A percentile compares a stretch with the other conserved stretches of the same genome.
phyloP scores from a whole-genome alignment of 2,888 invertebrate species.

The Cephus pygmeus region DNA sequence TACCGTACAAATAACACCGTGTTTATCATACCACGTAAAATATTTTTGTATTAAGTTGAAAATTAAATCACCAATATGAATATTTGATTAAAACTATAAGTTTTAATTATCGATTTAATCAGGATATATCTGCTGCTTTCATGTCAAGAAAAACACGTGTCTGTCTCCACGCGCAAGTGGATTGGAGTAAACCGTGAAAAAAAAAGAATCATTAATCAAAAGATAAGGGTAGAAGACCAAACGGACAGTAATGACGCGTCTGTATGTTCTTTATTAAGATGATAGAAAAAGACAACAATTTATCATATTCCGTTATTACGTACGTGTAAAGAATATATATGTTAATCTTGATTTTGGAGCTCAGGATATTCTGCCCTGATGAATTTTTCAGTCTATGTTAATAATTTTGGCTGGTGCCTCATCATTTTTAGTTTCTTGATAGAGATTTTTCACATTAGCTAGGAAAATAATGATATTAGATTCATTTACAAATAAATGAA shows the following conservation, averaged over 20 bases:
- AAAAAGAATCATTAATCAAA: neutral
- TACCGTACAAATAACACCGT: neutral
- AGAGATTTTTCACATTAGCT: neutral
- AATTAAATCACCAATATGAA: neutral
- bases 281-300: neutral
- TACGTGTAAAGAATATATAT: neutral
- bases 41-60: neutral
- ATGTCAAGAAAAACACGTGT: neutral
- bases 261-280: neutral
- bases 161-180: neutral
- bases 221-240: neutral
- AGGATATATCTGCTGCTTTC: neutral
- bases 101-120: neutral
- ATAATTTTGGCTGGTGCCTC: neutral
- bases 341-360: neutral
- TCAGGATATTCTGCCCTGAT: neutral
- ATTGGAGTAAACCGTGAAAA: neutral
- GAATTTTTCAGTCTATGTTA: neutral
- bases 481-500: neutral
- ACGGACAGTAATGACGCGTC: neutral
- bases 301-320: neutral
- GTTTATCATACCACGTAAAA: neutral
- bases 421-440: neutral
- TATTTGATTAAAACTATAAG: neutral
- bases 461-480: neutral